A percentile compares a stretch with the other conserved stretches of the same genome.
Conservation (phyloP, 2,113 vertebrate species). For the Trichechus manatus region DNA sequence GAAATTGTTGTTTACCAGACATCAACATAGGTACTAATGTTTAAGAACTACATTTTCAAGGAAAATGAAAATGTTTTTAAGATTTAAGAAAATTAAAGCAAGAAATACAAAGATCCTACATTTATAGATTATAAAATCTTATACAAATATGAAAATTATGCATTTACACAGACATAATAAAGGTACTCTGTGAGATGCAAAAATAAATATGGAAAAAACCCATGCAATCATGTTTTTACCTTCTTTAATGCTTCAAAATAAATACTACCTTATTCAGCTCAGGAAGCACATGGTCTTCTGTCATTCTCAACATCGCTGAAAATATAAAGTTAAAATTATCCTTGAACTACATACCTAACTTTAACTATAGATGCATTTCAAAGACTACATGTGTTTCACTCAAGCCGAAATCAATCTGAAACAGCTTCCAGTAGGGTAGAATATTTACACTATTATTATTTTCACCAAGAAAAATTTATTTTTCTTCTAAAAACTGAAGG, state of each 20-base stretch:
- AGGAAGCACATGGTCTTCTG: constrained; percentile 97
- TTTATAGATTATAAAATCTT: neutral
- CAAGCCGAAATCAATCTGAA: constrained; percentile 5
- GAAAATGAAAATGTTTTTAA: constrained; percentile 37
- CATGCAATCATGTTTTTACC: neutral
- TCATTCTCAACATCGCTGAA: constrained; percentile 98
- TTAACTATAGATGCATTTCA: constrained; percentile 35
- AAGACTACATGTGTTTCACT: constrained; percentile 14
- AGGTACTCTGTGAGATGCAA: neutral
- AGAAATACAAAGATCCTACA: neutral
- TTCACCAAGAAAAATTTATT: constrained; percentile 27
- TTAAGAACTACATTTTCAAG: neutral
- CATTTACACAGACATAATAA: neutral
- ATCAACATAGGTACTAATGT: neutral
- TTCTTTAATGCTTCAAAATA: neutral
- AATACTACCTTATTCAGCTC: constrained; percentile 96
- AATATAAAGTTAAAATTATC: constrained; percentile 63
- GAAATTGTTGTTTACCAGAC: neutral
- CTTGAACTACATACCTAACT: constrained; percentile 22
- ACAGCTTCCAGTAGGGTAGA: neutral
- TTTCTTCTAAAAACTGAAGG: constrained; percentile 29
- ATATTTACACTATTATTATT: neutral
- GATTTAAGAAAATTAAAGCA: neutral
- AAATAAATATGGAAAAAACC: neutral
- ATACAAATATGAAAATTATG: neutral